A percentile compares a stretch with the other conserved stretches of the same genome.
phyloP scores from a whole-genome alignment of 2,797 vertebrate genomes.

The Perodicticus potto region DNA sequence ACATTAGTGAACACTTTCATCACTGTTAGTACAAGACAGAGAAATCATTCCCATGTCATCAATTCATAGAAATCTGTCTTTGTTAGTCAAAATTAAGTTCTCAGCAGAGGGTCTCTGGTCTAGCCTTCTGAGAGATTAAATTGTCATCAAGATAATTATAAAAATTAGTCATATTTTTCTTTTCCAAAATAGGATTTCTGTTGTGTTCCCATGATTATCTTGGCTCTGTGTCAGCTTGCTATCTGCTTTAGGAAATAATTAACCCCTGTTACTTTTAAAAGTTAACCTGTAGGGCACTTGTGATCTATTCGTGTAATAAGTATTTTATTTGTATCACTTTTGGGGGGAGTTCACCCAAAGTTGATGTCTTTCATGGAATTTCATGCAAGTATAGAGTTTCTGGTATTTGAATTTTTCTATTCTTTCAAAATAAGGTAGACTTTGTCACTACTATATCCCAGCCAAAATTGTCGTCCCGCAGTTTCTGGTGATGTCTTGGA shows the following conservation, averaged over 20 bases:
- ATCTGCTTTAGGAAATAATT: slow-evolving; percentile 35
- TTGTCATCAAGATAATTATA: slow-evolving; percentile 21
- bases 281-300: not conserved
- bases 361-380: not conserved
- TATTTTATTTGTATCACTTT: not conserved
- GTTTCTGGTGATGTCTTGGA: not conserved
- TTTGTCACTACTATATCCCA: not conserved
- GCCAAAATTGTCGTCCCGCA: not conserved
- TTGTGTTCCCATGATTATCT: not conserved
- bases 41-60: not conserved
- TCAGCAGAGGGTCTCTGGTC: not conserved
- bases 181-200: not conserved
- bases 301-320: not conserved
- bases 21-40: not conserved
- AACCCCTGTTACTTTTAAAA: not conserved
- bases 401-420: not conserved
- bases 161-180: slow-evolving; percentile 15
- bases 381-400: not conserved
- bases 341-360: not conserved
- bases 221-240: not conserved
- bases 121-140: slow-evolving; percentile 39
- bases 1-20: not conserved
- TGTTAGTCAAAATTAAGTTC: slow-evolving; percentile 36
- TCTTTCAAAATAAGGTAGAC: not conserved
- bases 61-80: not conserved